phyloP scores from a whole-genome alignment of 2,797 vertebrate species.

The Lindbergichthys nudifrons region DNA sequence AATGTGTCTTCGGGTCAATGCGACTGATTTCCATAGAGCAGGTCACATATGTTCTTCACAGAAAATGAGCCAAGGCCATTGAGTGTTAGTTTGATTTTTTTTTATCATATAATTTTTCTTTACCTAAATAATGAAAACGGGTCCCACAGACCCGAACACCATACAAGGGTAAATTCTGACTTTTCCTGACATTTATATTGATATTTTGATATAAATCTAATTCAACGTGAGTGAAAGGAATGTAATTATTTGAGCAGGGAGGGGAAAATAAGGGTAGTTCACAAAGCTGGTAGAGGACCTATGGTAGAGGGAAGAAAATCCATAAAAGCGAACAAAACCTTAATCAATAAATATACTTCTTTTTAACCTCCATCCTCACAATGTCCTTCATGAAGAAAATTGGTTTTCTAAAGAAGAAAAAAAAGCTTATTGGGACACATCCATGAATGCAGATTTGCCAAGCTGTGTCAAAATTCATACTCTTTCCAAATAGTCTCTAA shows the following conservation, averaged over 20 bases:
- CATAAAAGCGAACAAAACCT: not conserved
- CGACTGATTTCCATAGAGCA: too few species aligned
- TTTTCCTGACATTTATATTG: not conserved
- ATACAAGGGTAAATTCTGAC: too few species aligned
- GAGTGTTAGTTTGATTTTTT: too few species aligned
- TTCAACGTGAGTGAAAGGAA: not conserved
- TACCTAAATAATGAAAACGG: too few species aligned
- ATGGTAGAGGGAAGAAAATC: not conserved
- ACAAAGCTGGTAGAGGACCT: not conserved
- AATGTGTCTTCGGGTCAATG: too few species aligned
- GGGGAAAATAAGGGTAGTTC: not conserved
- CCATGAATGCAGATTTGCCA: slow-evolving; percentile 50
- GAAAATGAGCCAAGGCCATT: too few species aligned
- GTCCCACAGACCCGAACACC: too few species aligned
- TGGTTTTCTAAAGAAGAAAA: slow-evolving; percentile 11
- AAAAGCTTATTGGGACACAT: slow-evolving; percentile 20
- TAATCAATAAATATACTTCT: slow-evolving; percentile 25
- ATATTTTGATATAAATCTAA: not conserved
- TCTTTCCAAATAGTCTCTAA: slow-evolving; percentile 41
- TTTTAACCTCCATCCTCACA: slow-evolving; percentile 11
- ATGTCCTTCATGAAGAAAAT: slow-evolving; percentile 30
- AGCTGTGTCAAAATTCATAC: slow-evolving; percentile 39
- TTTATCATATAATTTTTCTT: too few species aligned
- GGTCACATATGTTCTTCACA: too few species aligned
- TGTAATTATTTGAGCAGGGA: not conserved